A percentile compares a stretch with the other conserved stretches of the same genome.
Conservation (phyloP, 2,888 invertebrate species). For the Drosophila demipolita region DNA sequence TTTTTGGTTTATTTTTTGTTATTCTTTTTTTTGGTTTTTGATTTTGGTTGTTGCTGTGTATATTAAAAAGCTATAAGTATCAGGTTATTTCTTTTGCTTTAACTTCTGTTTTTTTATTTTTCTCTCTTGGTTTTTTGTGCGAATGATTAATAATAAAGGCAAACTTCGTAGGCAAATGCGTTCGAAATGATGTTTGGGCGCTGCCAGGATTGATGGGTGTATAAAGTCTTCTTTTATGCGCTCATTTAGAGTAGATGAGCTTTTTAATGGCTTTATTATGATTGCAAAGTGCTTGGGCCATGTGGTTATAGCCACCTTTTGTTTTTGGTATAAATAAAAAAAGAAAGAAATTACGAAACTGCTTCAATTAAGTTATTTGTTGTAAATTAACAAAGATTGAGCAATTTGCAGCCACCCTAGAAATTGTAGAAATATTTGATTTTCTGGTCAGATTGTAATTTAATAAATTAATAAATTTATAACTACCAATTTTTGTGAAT, state of each 20-base stretch:
- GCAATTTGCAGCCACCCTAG: neutral
- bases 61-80: constrained; percentile 79
- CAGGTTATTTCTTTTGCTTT: constrained; percentile 44
- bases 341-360: constrained; percentile 34
- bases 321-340: neutral
- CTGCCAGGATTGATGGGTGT: constrained; percentile 76
- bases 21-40: constrained; percentile 8
- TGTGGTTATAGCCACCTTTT: constrained; percentile 47
- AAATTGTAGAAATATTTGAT: neutral
- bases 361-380: constrained; percentile 59
- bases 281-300: constrained; percentile 41
- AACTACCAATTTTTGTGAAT: neutral
- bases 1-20: constrained; percentile 21
- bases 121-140: constrained; percentile 43
- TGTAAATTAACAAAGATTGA: constrained; percentile 40
- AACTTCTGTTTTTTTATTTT: constrained; percentile 21
- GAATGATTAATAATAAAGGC: constrained; percentile 71
- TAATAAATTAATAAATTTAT: too few species aligned
- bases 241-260: constrained; percentile 70
- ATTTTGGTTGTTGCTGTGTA: constrained; percentile 29
- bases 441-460: neutral
- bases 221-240: constrained; percentile 78
- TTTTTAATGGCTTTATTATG: constrained; percentile 75
- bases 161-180: constrained; percentile 68
- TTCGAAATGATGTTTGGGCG: constrained; percentile 66